A percentile compares a stretch with the other conserved stretches of the same genome.
Conservation (phyloP, 2,888 invertebrate species). For the Catotricha subobsoleta region DNA sequence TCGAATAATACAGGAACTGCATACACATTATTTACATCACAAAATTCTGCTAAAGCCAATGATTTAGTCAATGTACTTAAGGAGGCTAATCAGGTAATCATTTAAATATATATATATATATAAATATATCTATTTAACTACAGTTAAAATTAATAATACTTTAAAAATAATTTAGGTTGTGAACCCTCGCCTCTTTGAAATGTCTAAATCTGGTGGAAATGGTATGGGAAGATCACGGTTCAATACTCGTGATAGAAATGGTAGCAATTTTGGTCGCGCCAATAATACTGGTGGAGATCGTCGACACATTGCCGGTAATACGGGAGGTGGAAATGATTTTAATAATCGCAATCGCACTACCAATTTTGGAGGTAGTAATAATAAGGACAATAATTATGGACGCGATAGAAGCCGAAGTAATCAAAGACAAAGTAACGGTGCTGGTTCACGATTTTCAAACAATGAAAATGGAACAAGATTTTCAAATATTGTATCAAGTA, state of each 20-base stretch:
- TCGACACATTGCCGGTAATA: conserved; percentile 7
- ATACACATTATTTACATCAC: conserved; percentile 87
- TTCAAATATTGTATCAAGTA: not conserved
- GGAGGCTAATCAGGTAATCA: conserved; percentile 81
- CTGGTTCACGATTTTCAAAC: not conserved
- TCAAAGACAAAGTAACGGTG: conserved; percentile 10
- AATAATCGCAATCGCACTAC: conserved; percentile 13
- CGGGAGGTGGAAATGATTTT: conserved; percentile 10
- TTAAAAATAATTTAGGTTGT: too few relatives aligned
- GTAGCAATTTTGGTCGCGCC: not conserved
- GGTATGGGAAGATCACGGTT: conserved; percentile 12
- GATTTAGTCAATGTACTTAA: conserved; percentile 81
- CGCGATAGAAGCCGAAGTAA: conserved; percentile 6
- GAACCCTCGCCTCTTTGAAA: conserved; percentile 69
- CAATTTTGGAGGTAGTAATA: conserved; percentile 17
- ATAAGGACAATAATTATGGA: conserved; percentile 12
- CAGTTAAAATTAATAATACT: too few relatives aligned
- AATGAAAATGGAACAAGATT: conserved; percentile 1
- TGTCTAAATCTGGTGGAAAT: conserved; percentile 33
- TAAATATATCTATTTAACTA: too few relatives aligned
- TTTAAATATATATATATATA: too few relatives aligned
- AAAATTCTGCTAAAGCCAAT: conserved; percentile 76
- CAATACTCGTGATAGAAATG: conserved; percentile 4
- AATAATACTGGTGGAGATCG: conserved; percentile 8
- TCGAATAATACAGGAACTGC: conserved; percentile 87